Conservation (phyloP, 2,797 vertebrate genomes). For the Clarias laeviceps region DNA sequence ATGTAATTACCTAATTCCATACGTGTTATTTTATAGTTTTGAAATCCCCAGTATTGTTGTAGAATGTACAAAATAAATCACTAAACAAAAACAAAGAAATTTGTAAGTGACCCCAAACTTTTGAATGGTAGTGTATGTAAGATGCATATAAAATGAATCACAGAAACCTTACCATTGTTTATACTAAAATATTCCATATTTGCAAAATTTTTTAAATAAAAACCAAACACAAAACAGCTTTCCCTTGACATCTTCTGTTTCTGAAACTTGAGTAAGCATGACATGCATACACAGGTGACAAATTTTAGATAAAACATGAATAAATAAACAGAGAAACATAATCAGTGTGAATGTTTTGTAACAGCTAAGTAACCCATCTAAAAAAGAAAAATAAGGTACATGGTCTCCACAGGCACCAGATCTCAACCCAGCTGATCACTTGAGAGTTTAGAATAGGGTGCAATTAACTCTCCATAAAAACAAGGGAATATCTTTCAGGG, state of each 20-base stretch:
- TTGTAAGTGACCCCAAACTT: too few species aligned
- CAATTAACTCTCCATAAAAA: not conserved
- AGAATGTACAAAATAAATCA: too few species aligned
- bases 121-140: too few species aligned
- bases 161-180: not conserved
- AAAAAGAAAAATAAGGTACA: too few species aligned
- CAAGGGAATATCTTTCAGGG: not conserved
- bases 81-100: too few species aligned
- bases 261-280: not conserved
- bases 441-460: not conserved
- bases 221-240: not conserved
- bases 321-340: conserved; percentile 6
- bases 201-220: not conserved
- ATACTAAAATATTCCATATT: not conserved
- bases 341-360: not conserved
- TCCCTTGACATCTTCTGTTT: not conserved
- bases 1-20: too few species aligned
- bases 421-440: not conserved
- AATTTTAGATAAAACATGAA: not conserved
- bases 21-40: too few species aligned
- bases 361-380: not conserved
- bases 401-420: not conserved
- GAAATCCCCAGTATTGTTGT: too few species aligned
- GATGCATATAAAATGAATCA: too few species aligned
- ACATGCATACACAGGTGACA: not conserved